Evolutionary conservation across 2,797 vertebrate genomes (phyloP), one percentile per base, ranked within the genome.

Genomic region (Okamejei kenojei): DNA sequence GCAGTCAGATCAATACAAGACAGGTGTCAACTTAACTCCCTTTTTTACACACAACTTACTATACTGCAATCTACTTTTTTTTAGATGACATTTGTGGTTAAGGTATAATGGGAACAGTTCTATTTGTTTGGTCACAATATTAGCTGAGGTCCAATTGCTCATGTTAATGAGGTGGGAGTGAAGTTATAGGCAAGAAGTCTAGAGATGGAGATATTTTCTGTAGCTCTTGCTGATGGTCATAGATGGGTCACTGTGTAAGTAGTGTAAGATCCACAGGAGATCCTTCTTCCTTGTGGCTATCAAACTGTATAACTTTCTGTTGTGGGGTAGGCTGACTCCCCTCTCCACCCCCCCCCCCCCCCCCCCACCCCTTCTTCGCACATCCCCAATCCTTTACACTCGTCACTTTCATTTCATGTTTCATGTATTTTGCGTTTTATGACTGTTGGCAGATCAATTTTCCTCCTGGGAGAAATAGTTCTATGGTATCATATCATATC

Each of bases 1-100:
- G 90, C 90, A 91, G 68, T 91, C 32, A 38, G 38, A 73, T 91
- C 90, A 91, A 91, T 91, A 91, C 90, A 91, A 91, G 90, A 91
- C 90, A 91, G 90, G 65, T 91, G 35, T 91, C 90, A 90, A 45
- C 90, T 91, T 73, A 91, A 74, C 90, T 91, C 23, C 71, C 35
- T 73, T 74, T 74, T 91, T 74, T n/a, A 91, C 68, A 29, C 35
- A 73, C 35, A 54, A 54, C 45, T 54, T 23, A 35, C 38, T 91
- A 73, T 91, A 23, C 35, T 45, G 68, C 32, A 73, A 38, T 73
- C 38, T 23, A 58, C 38, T 73, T 74, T 91, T 45, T 63, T 74
- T 79, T 29, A 91, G 23, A 45, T 91, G 17, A 91, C 88, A 91
- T 91, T 45, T 32, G 71, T 38, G 68, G 32, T 91, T 26, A 71